These are phyloP conservation scores for Cyanistes caeruleus DNA, from an alignment of 2,113 vertebrate genomes.

Conservation along the genomic window DNA sequence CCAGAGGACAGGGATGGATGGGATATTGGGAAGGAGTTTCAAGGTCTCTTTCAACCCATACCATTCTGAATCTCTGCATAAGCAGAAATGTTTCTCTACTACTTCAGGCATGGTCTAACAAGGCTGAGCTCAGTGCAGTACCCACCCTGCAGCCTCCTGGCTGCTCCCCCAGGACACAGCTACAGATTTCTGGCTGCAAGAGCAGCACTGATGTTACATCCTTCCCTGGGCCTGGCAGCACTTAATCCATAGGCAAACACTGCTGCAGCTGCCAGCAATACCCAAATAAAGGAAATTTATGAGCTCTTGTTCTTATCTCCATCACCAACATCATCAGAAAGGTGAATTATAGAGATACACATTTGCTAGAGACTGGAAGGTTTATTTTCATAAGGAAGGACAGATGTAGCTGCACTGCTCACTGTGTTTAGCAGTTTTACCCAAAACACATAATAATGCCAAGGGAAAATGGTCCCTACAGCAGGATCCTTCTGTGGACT, in stretches of 20 bases:
- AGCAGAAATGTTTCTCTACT: background rate
- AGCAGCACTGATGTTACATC: background rate
- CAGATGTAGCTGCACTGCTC: background rate
- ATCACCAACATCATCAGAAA: background rate
- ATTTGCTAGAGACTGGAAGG: background rate
- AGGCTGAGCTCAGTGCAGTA: background rate
- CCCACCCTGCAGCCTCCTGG: background rate
- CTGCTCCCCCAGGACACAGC: background rate
- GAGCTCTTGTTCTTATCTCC: background rate
- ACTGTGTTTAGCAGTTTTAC: background rate
- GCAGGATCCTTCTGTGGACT: background rate
- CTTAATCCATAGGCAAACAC: background rate
- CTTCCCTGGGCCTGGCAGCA: background rate
- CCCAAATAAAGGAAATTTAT: background rate
- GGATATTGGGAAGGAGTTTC: accelerated
- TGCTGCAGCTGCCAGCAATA: background rate
- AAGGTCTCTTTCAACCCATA: background rate
- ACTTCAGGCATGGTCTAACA: background rate
- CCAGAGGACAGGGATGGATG: accelerated
- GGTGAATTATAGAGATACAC: background rate
- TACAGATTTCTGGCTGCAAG: background rate
- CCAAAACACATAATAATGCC: background rate
- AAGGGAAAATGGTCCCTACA: background rate
- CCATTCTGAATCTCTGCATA: too few species aligned
- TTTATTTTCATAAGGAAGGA: background rate